phyloP scores from a whole-genome alignment of 2,113 vertebrate species.

The Oenanthe melanoleuca region DNA sequence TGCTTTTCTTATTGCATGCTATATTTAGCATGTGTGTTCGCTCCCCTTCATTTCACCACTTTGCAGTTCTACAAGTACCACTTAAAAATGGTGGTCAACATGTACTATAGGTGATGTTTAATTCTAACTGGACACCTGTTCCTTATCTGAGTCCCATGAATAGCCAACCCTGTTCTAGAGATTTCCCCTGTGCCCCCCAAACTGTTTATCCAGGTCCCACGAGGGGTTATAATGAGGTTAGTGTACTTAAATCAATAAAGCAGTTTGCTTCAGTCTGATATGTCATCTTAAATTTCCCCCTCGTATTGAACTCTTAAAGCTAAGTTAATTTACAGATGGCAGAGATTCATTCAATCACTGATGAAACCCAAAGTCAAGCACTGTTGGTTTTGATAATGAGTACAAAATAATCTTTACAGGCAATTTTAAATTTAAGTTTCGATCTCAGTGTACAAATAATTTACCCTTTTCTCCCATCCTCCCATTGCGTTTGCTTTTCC shows the following conservation, averaged over 20 bases:
- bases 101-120: not conserved
- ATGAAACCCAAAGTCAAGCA: not conserved
- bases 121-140: conserved; percentile 3
- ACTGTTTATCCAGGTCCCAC: not conserved
- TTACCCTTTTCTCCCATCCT: not conserved
- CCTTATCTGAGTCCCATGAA: not conserved
- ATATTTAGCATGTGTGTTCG: conserved; percentile 36
- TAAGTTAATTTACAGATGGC: not conserved
- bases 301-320: not conserved
- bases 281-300: not conserved
- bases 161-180: not conserved
- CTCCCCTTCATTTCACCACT: not conserved
- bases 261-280: not conserved
- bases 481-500: not conserved
- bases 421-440: not conserved
- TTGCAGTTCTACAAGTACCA: not conserved
- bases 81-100: not conserved
- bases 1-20: conserved; percentile 39
- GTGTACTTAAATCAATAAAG: not conserved
- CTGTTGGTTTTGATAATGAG: not conserved
- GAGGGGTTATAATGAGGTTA: not conserved
- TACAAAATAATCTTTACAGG: not conserved
- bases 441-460: not conserved
- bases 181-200: not conserved
- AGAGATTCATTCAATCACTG: not conserved